Evolutionary conservation across 2,888 invertebrate genomes (phyloP).

Genomic region (Conus canariensis): DNA sequence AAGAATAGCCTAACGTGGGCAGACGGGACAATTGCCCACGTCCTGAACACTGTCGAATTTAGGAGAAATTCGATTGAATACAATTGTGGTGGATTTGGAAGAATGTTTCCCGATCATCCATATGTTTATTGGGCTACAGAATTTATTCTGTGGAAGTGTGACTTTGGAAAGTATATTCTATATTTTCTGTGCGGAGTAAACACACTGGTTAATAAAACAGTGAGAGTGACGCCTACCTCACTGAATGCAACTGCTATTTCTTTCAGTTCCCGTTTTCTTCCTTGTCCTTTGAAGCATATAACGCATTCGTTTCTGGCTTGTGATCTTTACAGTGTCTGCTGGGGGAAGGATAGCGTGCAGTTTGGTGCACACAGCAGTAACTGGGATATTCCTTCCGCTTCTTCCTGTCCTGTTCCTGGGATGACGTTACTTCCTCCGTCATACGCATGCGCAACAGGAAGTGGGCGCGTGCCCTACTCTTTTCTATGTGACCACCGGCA

Average conservation of each 20-base stretch:
- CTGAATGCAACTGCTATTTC: background rate
- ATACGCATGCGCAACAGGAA: slow-evolving; percentile 1
- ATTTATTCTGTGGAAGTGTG: background rate
- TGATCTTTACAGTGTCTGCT: background rate
- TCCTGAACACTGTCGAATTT: background rate
- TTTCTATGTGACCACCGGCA: background rate
- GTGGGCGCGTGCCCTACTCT: background rate
- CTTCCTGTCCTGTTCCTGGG: background rate
- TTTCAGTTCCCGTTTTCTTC: background rate
- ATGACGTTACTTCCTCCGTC: background rate
- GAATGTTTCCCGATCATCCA: no score
- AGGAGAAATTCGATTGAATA: background rate
- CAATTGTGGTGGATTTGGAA: background rate
- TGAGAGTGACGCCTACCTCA: background rate
- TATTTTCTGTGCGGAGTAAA: background rate
- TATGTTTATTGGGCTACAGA: fast-evolving
- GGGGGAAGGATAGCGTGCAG: background rate
- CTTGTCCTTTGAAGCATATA: background rate
- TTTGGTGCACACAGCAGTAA: background rate
- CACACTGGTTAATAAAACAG: background rate
- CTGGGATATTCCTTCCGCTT: background rate
- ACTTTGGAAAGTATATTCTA: background rate
- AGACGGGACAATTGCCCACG: background rate
- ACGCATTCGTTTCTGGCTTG: background rate
- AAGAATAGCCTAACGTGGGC: background rate